These are phyloP conservation scores for Acanthosepion lycidas DNA, from an alignment of 2,888 invertebrate species.

Conservation along the genomic window DNA sequence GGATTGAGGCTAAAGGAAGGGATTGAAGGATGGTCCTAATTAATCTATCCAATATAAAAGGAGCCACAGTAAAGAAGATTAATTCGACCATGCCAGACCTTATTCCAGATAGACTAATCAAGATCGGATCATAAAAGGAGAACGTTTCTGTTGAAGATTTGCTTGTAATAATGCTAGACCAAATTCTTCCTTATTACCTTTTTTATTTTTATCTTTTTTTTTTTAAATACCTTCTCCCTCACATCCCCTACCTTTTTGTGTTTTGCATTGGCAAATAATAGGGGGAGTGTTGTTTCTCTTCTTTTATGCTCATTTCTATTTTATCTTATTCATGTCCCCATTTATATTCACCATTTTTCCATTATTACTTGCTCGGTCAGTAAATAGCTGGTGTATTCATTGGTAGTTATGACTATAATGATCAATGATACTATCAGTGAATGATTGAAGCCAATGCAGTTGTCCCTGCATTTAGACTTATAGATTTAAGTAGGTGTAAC, in stretches of 20 bases:
- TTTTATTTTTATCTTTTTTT: not conserved
- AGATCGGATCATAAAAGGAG: not conserved
- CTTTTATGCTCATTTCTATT: not conserved
- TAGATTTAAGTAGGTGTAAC: no score
- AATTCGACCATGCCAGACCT: not conserved
- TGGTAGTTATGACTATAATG: not conserved
- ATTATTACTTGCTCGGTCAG: not conserved
- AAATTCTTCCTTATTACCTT: not conserved
- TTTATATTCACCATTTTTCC: not conserved
- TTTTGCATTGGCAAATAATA: no score
- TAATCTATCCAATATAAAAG: slow-evolving; percentile 14
- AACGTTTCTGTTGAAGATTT: not conserved
- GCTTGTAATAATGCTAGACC: not conserved
- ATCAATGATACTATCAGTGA: no score
- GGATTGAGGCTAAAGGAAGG: not conserved
- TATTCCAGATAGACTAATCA: not conserved
- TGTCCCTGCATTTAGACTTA: not conserved
- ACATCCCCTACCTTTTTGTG: not conserved
- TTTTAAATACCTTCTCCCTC: not conserved
- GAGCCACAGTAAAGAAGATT: not conserved
- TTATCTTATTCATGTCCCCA: not conserved
- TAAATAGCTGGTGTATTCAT: not conserved
- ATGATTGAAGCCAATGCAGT: not conserved
- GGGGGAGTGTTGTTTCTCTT: no score
- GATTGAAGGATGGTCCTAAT: not conserved